phyloP scores from a whole-genome alignment of 2,113 vertebrate genomes.

The Lepidothrix coronata region DNA sequence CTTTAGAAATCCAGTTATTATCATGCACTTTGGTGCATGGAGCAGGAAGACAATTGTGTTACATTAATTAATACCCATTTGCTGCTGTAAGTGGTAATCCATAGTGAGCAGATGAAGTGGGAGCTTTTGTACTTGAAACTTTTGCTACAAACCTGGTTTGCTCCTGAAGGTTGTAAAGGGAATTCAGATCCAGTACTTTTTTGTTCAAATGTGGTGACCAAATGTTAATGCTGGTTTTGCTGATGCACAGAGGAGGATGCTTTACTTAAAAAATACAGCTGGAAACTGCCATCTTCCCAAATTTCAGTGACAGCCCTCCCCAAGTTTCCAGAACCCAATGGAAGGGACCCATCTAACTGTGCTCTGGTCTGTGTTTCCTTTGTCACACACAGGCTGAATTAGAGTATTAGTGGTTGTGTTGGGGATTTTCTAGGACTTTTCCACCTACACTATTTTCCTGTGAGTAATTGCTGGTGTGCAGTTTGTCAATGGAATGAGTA shows the following conservation, averaged over 20 bases:
- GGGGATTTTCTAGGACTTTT: not conserved
- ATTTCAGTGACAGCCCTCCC: not conserved
- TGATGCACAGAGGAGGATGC: not conserved
- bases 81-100: not conserved
- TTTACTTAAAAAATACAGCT: not conserved
- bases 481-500: not conserved
- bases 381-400: not conserved
- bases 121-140: not conserved
- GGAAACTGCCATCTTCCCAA: not conserved
- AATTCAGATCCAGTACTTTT: not conserved
- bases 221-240: not conserved
- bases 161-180: not conserved
- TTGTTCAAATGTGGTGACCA: not conserved
- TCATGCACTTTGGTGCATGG: not conserved
- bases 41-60: not conserved
- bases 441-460: not conserved
- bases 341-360: not conserved
- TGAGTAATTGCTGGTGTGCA: not conserved
- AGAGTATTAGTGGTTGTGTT: not conserved
- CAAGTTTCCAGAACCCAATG: not conserved
- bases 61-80: not conserved
- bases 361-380: not conserved
- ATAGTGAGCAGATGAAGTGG: not conserved
- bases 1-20: not conserved
- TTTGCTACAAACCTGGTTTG: not conserved